These are phyloP conservation scores for Myotis brandtii DNA, from an alignment of 2,113 vertebrate species.

Conservation along the genomic window DNA sequence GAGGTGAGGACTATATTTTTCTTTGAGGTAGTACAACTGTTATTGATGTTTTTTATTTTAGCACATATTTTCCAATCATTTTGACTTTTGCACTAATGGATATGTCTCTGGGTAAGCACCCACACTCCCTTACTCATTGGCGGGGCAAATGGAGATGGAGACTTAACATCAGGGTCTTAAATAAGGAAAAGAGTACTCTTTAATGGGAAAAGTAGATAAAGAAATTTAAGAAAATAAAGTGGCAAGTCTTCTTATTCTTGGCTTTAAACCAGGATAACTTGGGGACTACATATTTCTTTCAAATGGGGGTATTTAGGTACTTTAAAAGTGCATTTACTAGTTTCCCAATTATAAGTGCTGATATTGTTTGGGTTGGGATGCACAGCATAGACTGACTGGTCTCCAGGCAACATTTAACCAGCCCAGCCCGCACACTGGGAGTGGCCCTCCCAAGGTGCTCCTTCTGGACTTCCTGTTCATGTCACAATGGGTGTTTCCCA, in stretches of 20 bases:
- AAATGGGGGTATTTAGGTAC: background rate
- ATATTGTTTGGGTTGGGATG: background rate
- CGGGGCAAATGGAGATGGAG: background rate
- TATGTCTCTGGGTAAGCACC: background rate
- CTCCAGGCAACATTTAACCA: background rate
- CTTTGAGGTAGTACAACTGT: background rate
- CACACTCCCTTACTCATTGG: background rate
- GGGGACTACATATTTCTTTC: background rate
- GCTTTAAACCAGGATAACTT: background rate
- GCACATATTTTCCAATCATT: conserved; percentile 24
- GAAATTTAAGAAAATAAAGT: background rate
- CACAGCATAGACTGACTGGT: background rate
- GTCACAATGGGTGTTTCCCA: no score
- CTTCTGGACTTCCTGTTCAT: background rate
- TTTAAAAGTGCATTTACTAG: background rate
- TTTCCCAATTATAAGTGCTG: background rate
- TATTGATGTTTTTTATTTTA: conserved; percentile 56
- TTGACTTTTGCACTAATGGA: background rate
- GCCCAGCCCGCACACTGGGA: background rate
- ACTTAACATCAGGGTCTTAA: background rate
- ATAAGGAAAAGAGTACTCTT: background rate
- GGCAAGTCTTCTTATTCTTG: background rate
- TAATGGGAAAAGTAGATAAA: background rate
- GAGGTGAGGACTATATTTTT: conserved; percentile 24
- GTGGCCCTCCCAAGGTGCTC: rapidly evolving